Evolutionary conservation across 2,113 vertebrate species (phyloP).

Genomic region (Crotalus horridus): DNA sequence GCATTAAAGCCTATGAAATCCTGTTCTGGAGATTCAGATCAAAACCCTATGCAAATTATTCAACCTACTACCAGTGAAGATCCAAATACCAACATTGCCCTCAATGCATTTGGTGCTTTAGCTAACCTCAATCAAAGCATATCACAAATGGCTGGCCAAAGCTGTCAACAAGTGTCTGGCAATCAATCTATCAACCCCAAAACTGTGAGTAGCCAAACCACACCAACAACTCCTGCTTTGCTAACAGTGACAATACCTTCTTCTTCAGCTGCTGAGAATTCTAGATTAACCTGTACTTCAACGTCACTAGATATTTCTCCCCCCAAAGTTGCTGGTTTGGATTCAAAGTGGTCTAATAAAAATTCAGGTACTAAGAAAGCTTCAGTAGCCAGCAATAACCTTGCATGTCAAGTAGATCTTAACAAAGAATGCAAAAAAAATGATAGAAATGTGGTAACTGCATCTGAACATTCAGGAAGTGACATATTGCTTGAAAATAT

Average conservation of each 20-base stretch:
- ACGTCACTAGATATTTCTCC: slow-evolving; percentile 54
- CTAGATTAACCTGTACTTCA: slow-evolving; percentile 42
- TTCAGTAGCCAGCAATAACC: slow-evolving; percentile 58
- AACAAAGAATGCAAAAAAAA: slow-evolving; percentile 61
- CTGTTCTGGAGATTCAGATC: slow-evolving; percentile 78
- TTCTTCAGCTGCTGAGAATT: slow-evolving; percentile 56
- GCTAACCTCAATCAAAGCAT: slow-evolving; percentile 96
- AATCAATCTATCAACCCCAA: slow-evolving; percentile 68
- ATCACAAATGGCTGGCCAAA: slow-evolving; percentile 88
- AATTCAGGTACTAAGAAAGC: slow-evolving; percentile 74
- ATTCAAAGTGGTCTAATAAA: slow-evolving; percentile 77
- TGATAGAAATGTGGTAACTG: slow-evolving; percentile 30
- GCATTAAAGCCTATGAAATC: slow-evolving; percentile 91
- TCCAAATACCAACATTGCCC: slow-evolving; percentile 89
- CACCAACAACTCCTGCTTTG: slow-evolving; percentile 59
- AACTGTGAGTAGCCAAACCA: slow-evolving; percentile 63
- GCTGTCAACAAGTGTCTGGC: slow-evolving; percentile 72
- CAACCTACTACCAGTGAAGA: slow-evolving; percentile 93
- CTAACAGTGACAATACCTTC: slow-evolving; percentile 54
- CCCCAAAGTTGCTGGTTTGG: slow-evolving; percentile 51
- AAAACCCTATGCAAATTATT: slow-evolving; percentile 88
- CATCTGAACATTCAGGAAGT: slow-evolving; percentile 11
- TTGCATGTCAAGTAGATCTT: slow-evolving; percentile 45
- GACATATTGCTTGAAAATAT: slow-evolving; percentile 36
- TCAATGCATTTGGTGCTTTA: slow-evolving; percentile 93